phyloP scores from a whole-genome alignment of 2,113 vertebrate species.

The Acanthochromis polyacanthus region DNA sequence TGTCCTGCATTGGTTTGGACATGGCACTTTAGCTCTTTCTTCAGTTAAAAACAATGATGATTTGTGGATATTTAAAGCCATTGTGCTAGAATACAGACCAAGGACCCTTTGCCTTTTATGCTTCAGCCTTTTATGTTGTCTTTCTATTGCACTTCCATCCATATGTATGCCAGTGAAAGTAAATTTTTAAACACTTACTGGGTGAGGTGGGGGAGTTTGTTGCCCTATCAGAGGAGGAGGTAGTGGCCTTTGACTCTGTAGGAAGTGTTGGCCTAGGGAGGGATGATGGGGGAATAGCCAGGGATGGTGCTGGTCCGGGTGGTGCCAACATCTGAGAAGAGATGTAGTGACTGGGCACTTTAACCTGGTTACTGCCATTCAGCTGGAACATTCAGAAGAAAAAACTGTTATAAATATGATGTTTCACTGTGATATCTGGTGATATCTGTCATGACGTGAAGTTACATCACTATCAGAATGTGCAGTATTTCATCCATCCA shows the following conservation, averaged over 20 bases:
- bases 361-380: slow-evolving; percentile 95
- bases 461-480: too few relatives aligned
- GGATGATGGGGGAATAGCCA: slow-evolving; percentile 84
- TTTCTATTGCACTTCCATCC: too few relatives aligned
- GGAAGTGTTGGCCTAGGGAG: slow-evolving; percentile 89
- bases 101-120: too few relatives aligned
- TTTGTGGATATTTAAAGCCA: too few relatives aligned
- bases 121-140: too few relatives aligned
- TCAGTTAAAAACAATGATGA: too few relatives aligned
- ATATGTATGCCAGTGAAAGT: neutral
- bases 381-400: slow-evolving; percentile 80
- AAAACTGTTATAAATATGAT: neutral
- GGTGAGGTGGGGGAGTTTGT: slow-evolving; percentile 92
- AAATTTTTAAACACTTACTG: slow-evolving; percentile 85
- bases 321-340: slow-evolving; percentile 94
- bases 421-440: neutral
- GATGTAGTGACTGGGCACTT: slow-evolving; percentile 94
- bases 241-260: slow-evolving; percentile 92
- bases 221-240: slow-evolving; percentile 90
- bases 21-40: too few relatives aligned
- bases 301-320: slow-evolving; percentile 71
- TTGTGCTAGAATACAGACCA: too few relatives aligned
- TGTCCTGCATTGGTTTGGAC: too few relatives aligned
- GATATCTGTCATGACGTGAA: too few relatives aligned
- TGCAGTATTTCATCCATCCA: too few relatives aligned